Conservation (phyloP, 1,140 invertebrate genomes). For the Brachionus plicatilis region DNA sequence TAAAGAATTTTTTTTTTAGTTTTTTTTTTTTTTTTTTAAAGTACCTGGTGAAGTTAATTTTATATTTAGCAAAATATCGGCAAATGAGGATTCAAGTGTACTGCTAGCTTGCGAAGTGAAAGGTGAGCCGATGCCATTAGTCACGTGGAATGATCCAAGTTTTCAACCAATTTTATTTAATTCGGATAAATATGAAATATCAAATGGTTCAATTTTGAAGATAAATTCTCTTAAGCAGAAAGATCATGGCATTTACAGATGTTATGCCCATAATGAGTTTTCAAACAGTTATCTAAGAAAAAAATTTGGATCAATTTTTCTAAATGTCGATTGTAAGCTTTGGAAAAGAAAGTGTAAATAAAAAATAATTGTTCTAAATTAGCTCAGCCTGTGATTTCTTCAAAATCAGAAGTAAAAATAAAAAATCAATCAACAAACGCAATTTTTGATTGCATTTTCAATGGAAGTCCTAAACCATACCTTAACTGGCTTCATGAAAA, state of each 20-base stretch:
- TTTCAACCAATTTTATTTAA: neutral
- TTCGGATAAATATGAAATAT: constrained; percentile 4
- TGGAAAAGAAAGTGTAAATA: neutral
- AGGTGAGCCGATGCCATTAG: neutral
- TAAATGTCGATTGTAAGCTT: neutral
- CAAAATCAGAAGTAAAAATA: neutral
- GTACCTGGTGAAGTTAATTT: constrained; percentile 22
- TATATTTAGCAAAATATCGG: neutral
- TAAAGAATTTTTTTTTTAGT: neutral
- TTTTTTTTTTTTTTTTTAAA: neutral
- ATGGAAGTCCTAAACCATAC: neutral
- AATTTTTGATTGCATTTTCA: neutral
- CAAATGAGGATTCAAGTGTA: neutral
- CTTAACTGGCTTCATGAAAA: neutral
- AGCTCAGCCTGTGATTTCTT: neutral
- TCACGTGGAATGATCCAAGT: neutral
- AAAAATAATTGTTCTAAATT: neutral
- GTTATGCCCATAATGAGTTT: neutral
- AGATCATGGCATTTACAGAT: constrained; percentile 14
- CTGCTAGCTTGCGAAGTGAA: neutral
- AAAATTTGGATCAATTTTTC: neutral
- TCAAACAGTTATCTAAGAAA: constrained; percentile 23
- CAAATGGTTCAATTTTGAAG: neutral
- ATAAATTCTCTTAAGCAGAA: neutral
- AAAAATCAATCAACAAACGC: neutral